phyloP scores from a whole-genome alignment of 2,113 vertebrate genomes.

The Rhinolophus ferrumequinum region DNA sequence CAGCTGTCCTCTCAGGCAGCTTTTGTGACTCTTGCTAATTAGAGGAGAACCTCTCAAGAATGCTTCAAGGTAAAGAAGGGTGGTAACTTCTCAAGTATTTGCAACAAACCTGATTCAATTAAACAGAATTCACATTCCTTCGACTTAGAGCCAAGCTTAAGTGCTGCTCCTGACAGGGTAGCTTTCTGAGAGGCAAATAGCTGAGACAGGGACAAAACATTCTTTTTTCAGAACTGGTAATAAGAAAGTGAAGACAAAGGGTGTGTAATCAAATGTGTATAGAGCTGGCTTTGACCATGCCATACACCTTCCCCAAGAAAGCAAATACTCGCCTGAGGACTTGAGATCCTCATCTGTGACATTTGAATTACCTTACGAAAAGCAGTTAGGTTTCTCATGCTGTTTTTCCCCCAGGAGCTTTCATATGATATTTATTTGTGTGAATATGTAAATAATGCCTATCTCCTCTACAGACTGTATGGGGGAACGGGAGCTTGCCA shows the following conservation, averaged over 20 bases:
- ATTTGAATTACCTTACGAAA: neutral
- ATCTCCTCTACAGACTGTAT: neutral
- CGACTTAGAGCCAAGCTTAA: neutral
- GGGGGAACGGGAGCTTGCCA: fast-evolving
- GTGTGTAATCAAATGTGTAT: no score
- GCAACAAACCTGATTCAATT: neutral
- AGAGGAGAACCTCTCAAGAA: neutral
- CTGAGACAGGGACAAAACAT: neutral
- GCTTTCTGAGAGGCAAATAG: neutral
- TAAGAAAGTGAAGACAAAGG: neutral
- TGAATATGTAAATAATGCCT: neutral
- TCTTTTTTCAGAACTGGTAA: neutral
- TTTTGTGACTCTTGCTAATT: neutral
- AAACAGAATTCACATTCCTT: neutral
- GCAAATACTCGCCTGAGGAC: neutral
- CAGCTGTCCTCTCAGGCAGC: neutral
- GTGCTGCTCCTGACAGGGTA: neutral
- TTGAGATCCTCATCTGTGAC: neutral
- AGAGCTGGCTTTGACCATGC: fast-evolving
- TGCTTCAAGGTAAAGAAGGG: neutral
- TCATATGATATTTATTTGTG: neutral
- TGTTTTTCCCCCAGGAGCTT: neutral
- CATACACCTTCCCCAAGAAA: neutral
- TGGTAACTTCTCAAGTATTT: neutral
- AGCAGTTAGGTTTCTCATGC: neutral